Percentiles rank a stretch among this genome's conserved stretches.
Evolutionary conservation across 1,140 invertebrate genomes (phyloP).

Genomic region (Leguminivora glycinivorella): DNA sequence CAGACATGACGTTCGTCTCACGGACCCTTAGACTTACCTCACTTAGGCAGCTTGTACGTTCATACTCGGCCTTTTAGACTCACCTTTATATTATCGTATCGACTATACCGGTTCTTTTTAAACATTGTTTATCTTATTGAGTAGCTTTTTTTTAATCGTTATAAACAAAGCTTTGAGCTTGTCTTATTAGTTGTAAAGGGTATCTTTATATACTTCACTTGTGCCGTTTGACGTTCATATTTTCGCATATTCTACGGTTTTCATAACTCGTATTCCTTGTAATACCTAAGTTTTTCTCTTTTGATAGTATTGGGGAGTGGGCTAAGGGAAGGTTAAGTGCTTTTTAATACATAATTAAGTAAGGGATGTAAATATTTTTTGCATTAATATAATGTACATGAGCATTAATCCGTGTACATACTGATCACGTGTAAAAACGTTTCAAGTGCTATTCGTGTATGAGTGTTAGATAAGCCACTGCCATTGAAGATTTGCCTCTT

Average conservation of each 20-base stretch:
- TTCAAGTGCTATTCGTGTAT: slow-evolving; percentile 71
- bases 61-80: slow-evolving; percentile 49
- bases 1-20: slow-evolving; percentile 54
- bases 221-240: slow-evolving; percentile 35
- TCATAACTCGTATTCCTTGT: slow-evolving; percentile 32
- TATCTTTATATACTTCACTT: slow-evolving; percentile 32
- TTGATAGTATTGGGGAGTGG: slow-evolving; percentile 44
- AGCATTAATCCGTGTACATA: slow-evolving; percentile 69
- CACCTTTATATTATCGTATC: slow-evolving; percentile 38
- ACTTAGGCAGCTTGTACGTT: slow-evolving; percentile 52
- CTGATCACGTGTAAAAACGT: slow-evolving; percentile 53
- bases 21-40: slow-evolving; percentile 54
- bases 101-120: slow-evolving; percentile 25
- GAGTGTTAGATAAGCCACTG: slow-evolving; percentile 72
- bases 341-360: slow-evolving; percentile 62
- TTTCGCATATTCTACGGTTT: slow-evolving; percentile 39
- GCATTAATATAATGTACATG: slow-evolving; percentile 66
- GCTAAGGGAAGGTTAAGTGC: slow-evolving; percentile 62
- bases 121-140: slow-evolving; percentile 31
- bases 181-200: slow-evolving; percentile 38
- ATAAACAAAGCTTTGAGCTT: slow-evolving; percentile 41
- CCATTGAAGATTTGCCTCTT: slow-evolving; percentile 63
- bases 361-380: slow-evolving; percentile 75
- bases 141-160: slow-evolving; percentile 43
- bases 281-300: slow-evolving; percentile 38